phyloP scores from a whole-genome alignment of 2,888 invertebrate species.

The Hyposoter dolosus region DNA sequence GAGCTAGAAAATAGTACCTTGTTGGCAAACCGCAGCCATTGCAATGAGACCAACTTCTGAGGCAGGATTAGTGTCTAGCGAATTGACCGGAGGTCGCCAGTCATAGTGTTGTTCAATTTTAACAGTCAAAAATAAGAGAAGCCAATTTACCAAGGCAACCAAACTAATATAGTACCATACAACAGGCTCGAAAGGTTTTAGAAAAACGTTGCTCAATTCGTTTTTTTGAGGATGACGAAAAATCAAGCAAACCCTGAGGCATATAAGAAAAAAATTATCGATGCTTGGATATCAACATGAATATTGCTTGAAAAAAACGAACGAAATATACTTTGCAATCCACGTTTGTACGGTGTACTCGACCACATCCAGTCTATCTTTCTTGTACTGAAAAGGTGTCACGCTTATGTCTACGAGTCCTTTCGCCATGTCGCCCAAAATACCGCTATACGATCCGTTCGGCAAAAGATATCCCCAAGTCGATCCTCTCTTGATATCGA shows the following conservation, averaged over 20 bases:
- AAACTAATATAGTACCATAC: slow-evolving; percentile 87
- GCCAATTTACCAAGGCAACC: slow-evolving; percentile 74
- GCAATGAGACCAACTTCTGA: slow-evolving; percentile 82
- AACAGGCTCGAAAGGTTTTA: slow-evolving; percentile 87
- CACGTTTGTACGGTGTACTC: slow-evolving; percentile 88
- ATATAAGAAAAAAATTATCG: slow-evolving; percentile 10
- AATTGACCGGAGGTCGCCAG: slow-evolving; percentile 50
- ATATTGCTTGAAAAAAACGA: not conserved
- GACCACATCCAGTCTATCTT: slow-evolving; percentile 87
- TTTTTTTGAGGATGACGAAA: slow-evolving; percentile 89
- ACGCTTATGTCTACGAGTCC: slow-evolving; percentile 88
- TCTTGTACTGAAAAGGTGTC: slow-evolving; percentile 88
- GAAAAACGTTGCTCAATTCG: slow-evolving; percentile 88
- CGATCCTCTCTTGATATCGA: slow-evolving; percentile 72
- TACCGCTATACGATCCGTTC: slow-evolving; percentile 78
- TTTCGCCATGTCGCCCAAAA: slow-evolving; percentile 78
- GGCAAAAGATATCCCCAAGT: slow-evolving; percentile 78
- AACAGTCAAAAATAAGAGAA: slow-evolving; percentile 72
- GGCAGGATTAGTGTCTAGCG: slow-evolving; percentile 70
- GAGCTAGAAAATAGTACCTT: slow-evolving; percentile 79
- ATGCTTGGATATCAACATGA: not conserved
- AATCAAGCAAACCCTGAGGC: slow-evolving; percentile 87
- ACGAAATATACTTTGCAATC: slow-evolving; percentile 86
- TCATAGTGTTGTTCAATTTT: slow-evolving; percentile 72
- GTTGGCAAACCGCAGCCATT: slow-evolving; percentile 85